Evolutionary conservation across 2,888 invertebrate genomes (phyloP), one percentile per base, ranked within the genome.

Genomic region (Chloromyia formosa): DNA sequence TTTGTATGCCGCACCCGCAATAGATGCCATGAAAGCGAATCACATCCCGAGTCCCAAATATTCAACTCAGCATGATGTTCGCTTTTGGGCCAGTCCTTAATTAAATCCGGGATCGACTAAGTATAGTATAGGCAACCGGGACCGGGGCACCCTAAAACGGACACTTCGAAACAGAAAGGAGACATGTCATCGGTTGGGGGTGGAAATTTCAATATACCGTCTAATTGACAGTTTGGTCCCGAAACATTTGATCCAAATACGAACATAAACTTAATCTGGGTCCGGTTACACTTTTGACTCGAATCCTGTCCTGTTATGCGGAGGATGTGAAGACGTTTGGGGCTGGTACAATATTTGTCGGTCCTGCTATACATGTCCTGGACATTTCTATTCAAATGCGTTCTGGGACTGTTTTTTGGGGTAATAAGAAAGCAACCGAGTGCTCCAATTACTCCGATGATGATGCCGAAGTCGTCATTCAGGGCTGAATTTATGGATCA

Each of bases 181-280:
- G 58, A 58, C 56, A 71, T 58, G 42, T 20, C 42, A 16, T 56
- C 40, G 71, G 35, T 12, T 58, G 18, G n/a, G 71, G 71, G 35
- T 35, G 27, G 58, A 56, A 56, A 35, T 35, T 71, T 27, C 71
- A 71, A 71, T 71, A 56, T 42, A 40, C 56, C 27, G 71, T 71
- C 71, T 71, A 71, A 71, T 71, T 40, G 71, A 71, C 71, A 71
- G 71, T 71, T 71, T 71, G 56, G 71, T 56, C 71, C 71, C 58
- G 22, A 71, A 71, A 42, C 71, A 71, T 71, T 71, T 71, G 71
- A 71, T 71, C 71, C 56, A 71, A 71, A 71, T 71, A 71, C 71
- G 71, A 71, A 56, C 71, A 71, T 71, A 71, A 71, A 71, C 58
- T 71, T 71, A 56, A 71, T 56, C 56, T 40, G 71, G 71, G 40